A percentile compares a stretch with the other conserved stretches of the same genome.
phyloP scores from a whole-genome alignment of 2,113 vertebrate species.

The Loxodonta africana region DNA sequence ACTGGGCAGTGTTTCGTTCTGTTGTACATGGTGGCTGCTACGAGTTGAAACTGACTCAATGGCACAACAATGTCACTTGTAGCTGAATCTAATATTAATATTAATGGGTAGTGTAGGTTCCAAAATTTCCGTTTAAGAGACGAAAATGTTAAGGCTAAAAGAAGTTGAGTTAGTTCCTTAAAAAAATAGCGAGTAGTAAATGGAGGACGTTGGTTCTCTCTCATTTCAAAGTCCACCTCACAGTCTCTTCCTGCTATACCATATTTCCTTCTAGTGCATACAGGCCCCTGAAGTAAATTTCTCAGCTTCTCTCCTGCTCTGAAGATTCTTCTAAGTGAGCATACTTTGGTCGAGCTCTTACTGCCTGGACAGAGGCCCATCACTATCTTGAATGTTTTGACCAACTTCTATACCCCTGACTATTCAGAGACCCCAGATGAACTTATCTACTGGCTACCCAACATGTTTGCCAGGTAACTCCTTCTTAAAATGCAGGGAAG shows the following conservation, averaged over 20 bases:
- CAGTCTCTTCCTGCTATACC: not conserved
- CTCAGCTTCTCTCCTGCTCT: not conserved
- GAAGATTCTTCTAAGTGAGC: not conserved
- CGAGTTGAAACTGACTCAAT: not conserved
- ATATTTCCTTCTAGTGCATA: not conserved
- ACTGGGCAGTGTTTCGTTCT: not conserved
- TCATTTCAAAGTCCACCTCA: not conserved
- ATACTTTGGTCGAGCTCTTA: not conserved
- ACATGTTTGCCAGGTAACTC: conserved; percentile 47
- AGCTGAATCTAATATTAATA: not conserved
- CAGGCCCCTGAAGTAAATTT: not conserved
- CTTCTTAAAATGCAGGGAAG: conserved; percentile 47
- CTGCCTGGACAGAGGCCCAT: not conserved
- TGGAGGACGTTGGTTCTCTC: not conserved
- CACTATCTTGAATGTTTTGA: not conserved
- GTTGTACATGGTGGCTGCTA: not conserved
- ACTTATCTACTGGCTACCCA: not conserved
- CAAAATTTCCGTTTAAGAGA: not conserved
- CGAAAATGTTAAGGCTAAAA: not conserved
- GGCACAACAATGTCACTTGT: not conserved
- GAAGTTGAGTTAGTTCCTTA: not conserved
- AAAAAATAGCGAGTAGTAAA: not conserved
- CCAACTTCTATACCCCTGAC: not conserved
- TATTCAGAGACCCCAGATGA: not conserved
- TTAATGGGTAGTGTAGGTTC: not conserved